phyloP scores from a whole-genome alignment of 2,888 invertebrate species.

The Drosophila kanekoi region DNA sequence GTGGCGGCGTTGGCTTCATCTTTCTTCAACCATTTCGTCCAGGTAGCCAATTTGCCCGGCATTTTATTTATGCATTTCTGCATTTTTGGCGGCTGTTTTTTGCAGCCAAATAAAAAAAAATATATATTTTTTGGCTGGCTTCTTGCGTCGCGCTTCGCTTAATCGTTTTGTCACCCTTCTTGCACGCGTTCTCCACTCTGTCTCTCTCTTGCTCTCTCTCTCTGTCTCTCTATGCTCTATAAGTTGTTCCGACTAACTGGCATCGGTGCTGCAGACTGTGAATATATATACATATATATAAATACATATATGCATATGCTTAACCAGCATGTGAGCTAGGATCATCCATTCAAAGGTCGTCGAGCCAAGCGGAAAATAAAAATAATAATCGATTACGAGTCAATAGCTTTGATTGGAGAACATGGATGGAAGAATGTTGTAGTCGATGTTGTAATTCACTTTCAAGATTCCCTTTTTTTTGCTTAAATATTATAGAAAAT shows the following conservation, averaged over 20 bases:
- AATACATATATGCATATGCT: slow-evolving; percentile 5
- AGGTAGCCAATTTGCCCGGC: slow-evolving; percentile 27
- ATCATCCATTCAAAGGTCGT: slow-evolving; percentile 10
- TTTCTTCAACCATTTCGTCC: slow-evolving; percentile 19
- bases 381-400: too few species aligned
- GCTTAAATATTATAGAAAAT: too few species aligned
- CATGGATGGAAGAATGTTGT: too few species aligned
- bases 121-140: slow-evolving; percentile 24
- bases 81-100: slow-evolving; percentile 38
- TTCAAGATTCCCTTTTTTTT: too few species aligned
- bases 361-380: not conserved
- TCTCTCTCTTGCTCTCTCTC: not conserved
- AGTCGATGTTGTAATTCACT: too few species aligned
- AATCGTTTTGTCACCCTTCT: slow-evolving; percentile 17
- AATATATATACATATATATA: not conserved
- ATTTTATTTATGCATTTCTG: slow-evolving; percentile 23
- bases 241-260: slow-evolving; percentile 16
- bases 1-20: slow-evolving; percentile 25
- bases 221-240: not conserved
- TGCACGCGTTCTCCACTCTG: slow-evolving; percentile 33
- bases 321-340: slow-evolving; percentile 1
- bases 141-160: slow-evolving; percentile 39
- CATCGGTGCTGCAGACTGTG: slow-evolving; percentile 22
- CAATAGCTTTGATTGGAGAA: too few species aligned
- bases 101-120: not conserved